Evolutionary conservation across 2,797 vertebrate species (phyloP).

Genomic region (Loris lydekkerianus): DNA sequence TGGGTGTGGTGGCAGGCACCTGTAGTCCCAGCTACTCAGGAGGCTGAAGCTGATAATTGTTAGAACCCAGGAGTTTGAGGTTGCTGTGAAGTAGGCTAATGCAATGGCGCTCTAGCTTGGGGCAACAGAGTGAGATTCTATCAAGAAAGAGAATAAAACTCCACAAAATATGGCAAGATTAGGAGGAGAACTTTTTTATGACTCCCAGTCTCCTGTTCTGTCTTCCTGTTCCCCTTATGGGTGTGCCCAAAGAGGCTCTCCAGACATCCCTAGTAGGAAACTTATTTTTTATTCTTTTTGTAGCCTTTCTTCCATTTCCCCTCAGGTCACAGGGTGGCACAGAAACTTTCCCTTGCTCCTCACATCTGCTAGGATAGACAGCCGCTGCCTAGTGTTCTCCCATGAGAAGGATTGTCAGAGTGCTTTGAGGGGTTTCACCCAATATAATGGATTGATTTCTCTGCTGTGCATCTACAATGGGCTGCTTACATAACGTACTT

Average conservation of each 20-base stretch:
- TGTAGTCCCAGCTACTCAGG: no score
- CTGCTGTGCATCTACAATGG: background rate
- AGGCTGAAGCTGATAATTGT: no score
- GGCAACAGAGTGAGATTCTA: no score
- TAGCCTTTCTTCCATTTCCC: background rate
- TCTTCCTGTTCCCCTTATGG: background rate
- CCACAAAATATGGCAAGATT: background rate
- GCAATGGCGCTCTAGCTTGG: no score
- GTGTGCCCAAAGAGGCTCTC: background rate
- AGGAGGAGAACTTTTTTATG: background rate
- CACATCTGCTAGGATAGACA: background rate
- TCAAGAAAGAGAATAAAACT: background rate
- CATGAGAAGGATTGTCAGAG: background rate
- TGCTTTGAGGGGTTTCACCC: background rate
- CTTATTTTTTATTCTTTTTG: background rate
- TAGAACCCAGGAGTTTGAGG: no score
- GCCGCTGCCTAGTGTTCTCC: background rate
- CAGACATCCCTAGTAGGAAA: background rate
- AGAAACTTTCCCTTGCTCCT: background rate
- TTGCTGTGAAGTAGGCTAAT: no score
- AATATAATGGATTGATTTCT: background rate
- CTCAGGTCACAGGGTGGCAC: background rate
- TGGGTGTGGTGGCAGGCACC: no score
- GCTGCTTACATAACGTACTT: background rate
- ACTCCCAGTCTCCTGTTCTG: background rate